These are phyloP conservation scores for Ctena decussata DNA, from an alignment of 2,888 invertebrate species.

Conservation along the genomic window DNA sequence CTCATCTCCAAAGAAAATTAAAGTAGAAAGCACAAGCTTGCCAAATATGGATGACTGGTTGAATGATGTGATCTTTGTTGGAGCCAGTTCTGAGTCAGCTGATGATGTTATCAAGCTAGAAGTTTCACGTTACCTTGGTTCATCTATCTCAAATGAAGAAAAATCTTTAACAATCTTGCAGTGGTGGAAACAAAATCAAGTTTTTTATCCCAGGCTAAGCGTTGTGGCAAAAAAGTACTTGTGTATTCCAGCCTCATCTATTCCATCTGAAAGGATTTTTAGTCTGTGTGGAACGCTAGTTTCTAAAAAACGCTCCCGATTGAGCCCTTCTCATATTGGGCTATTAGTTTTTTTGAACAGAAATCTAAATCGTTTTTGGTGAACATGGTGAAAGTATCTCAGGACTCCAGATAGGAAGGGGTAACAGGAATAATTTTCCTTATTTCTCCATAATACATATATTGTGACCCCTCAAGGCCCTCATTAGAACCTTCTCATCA, in stretches of 20 bases:
- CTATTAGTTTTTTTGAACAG: no score
- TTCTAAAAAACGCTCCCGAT: constrained; percentile 23
- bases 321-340: no score
- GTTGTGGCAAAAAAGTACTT: constrained; percentile 29
- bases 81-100: neutral
- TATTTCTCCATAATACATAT: no score
- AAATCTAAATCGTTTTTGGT: constrained; percentile 28
- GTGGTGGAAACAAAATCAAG: constrained; percentile 44
- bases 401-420: no score
- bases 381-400: no score
- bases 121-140: neutral
- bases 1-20: neutral
- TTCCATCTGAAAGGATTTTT: constrained; percentile 35
- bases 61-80: neutral
- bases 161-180: neutral
- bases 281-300: constrained; percentile 28
- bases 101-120: neutral
- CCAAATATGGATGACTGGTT: constrained; percentile 8
- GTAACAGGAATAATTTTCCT: no score
- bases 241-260: constrained; percentile 33
- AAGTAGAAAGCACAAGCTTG: neutral
- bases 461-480: no score
- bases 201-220: constrained; percentile 20
- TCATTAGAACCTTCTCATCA: no score
- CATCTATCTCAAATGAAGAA: neutral